Conservation (phyloP, 2,888 invertebrate species). For the Dolomedes plantarius region DNA sequence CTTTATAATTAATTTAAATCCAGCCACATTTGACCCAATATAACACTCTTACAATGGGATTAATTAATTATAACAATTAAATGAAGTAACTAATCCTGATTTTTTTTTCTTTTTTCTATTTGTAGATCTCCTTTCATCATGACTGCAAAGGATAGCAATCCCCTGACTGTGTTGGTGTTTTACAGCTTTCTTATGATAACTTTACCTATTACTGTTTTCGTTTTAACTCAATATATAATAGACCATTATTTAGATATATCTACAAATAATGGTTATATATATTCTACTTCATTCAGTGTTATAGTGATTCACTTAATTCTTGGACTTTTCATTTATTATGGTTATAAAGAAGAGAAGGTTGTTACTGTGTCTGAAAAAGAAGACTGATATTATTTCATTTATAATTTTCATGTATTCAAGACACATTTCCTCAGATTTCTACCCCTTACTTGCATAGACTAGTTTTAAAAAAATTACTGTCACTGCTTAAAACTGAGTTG, state of each 20-base stretch:
- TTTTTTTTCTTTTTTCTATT: too few relatives aligned
- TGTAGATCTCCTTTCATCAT: too few relatives aligned
- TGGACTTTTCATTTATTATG: conserved; percentile 85
- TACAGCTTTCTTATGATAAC: conserved; percentile 91
- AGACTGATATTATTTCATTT: conserved; percentile 38
- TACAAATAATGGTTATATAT: conserved; percentile 77
- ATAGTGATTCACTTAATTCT: conserved; percentile 89
- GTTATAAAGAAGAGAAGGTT: conserved; percentile 82
- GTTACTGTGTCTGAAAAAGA: conserved; percentile 48
- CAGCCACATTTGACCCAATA: too few relatives aligned
- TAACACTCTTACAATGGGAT: too few relatives aligned
- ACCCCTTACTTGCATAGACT: too few relatives aligned
- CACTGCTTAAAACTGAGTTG: too few relatives aligned
- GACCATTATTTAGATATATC: conserved; percentile 76
- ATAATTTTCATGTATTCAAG: background rate
- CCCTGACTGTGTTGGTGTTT: conserved; percentile 79
- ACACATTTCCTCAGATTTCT: background rate
- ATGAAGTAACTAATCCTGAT: too few relatives aligned
- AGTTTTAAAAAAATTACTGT: too few relatives aligned
- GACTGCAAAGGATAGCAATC: conserved; percentile 39
- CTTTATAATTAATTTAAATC: too few relatives aligned
- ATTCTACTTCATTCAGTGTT: conserved; percentile 86
- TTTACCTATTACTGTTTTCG: conserved; percentile 87
- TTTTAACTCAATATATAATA: conserved; percentile 82
- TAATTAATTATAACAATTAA: too few relatives aligned